Evolutionary conservation across 2,113 vertebrate species (phyloP), one percentile per base, ranked within the genome.

Genomic region (Myotis davidii): DNA sequence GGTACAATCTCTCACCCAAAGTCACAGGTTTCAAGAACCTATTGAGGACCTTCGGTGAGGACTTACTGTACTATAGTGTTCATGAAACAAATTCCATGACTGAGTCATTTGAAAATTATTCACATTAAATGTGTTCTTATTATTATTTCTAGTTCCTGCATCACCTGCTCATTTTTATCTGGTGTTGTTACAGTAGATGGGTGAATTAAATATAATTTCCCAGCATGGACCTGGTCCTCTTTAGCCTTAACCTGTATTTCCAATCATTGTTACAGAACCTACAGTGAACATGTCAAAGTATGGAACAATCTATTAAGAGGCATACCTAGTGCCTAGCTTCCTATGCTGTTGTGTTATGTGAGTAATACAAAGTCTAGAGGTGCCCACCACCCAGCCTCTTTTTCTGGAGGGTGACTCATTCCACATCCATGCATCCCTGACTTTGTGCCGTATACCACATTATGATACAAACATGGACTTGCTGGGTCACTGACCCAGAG

Each of bases 321-420:
- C 2, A n/a, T 94, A 78, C 81, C 61, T 74, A 74, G 34, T 78
- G 73, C 73, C 61, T 82, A 10, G 54, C 95, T 94, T 94, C 90
- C 92, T 88, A 32, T 4, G 2, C 12, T 95, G 88, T 50, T 87
- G 42, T 91, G 95, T 94, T 70, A 42, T 90, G 18, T 90, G 78
- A 97, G 93, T 90, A 96, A 97, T 88, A n/a, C 56, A 72, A 85
- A 61, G 67, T 96, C 84, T 87, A 90, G 67, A 67, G 64, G 85
- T 85, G 90, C 69, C 23, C 54, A 42, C 96, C 95, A 97, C 96
- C 97, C 97, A 97, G 88, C 48, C 85, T 92, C 76, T 70, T 87
- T 94, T 95, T 65, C 92, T 5, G 1, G 48, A 32, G 29, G 95
- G 67, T 97, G 97, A 97, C 88, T 96, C 96, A 96, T 88, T 76